Percentiles rank a stretch among this genome's conserved stretches.
Conservation (phyloP, 2,888 invertebrate species). For the Cremastinae sp. region DNA sequence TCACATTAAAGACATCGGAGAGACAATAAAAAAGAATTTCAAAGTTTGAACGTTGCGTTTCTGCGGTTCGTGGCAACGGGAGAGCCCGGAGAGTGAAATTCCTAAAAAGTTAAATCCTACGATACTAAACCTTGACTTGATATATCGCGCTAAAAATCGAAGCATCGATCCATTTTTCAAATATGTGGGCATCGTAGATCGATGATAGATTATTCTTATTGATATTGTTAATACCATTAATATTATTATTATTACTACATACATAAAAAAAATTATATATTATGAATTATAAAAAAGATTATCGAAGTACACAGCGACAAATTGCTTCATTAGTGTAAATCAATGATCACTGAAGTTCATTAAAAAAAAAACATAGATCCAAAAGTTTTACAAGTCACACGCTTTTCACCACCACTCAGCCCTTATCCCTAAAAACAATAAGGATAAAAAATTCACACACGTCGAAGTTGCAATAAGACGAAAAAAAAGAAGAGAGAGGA, state of each 20-base stretch:
- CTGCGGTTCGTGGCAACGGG: slow-evolving; percentile 11
- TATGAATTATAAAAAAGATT: slow-evolving; percentile 48
- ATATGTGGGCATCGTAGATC: slow-evolving; percentile 56
- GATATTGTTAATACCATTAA: slow-evolving; percentile 52
- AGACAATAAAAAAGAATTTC: too few relatives aligned
- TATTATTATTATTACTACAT: slow-evolving; percentile 48
- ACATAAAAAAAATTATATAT: slow-evolving; percentile 31
- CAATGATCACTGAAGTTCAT: slow-evolving; percentile 47
- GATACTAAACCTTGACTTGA: slow-evolving; percentile 52
- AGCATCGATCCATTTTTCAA: slow-evolving; percentile 53
- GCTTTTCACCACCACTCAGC: not conserved
- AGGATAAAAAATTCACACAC: slow-evolving; percentile 7
- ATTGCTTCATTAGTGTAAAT: slow-evolving; percentile 60
- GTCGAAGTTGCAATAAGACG: slow-evolving; percentile 9
- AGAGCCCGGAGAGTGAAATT: slow-evolving; percentile 32
- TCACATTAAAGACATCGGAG: too few relatives aligned
- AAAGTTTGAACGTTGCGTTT: not conserved
- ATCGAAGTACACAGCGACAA: slow-evolving; percentile 46
- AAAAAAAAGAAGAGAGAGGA: slow-evolving; percentile 12
- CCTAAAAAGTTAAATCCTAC: slow-evolving; percentile 28
- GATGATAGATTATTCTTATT: slow-evolving; percentile 58
- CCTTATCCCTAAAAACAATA: slow-evolving; percentile 3
- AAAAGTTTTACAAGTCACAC: slow-evolving; percentile 23
- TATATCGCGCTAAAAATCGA: slow-evolving; percentile 50
- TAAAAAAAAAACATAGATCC: slow-evolving; percentile 30